Evolutionary conservation across 1,140 invertebrate species (phyloP).

Genomic region (Scaptomyza graminum): DNA sequence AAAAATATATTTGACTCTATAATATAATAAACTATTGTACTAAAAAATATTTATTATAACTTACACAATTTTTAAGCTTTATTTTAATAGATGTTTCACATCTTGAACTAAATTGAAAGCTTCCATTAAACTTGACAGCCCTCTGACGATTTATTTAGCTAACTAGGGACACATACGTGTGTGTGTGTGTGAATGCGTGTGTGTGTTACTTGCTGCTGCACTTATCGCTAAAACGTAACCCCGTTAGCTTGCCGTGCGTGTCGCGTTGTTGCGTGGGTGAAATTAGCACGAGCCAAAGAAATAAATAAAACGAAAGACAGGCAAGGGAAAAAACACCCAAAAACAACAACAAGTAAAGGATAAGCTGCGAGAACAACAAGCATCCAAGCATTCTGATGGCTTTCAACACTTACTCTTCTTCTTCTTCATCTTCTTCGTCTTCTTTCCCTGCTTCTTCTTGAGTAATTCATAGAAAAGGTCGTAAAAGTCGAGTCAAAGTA

Average conservation of each 20-base stretch:
- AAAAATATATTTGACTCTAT: too few species aligned
- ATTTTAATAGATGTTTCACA: too few species aligned
- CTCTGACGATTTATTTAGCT: constrained; percentile 26
- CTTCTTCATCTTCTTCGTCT: too few species aligned
- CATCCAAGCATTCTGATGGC: constrained; percentile 20
- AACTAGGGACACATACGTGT: background rate
- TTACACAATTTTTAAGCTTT: too few species aligned
- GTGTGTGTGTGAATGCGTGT: constrained; percentile 13
- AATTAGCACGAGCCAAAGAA: constrained; percentile 78
- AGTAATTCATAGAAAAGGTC: constrained; percentile 78
- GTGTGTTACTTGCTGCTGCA: constrained; percentile 32
- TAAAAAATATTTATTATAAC: too few species aligned
- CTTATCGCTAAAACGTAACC: constrained; percentile 28
- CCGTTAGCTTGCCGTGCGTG: constrained; percentile 45
- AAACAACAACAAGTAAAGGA: constrained; percentile 45
- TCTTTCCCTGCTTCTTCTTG: constrained; percentile 57
- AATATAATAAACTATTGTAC: too few species aligned
- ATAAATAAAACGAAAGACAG: constrained; percentile 73
- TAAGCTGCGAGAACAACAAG: constrained; percentile 47
- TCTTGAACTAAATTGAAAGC: background rate
- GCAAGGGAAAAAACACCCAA: constrained; percentile 6
- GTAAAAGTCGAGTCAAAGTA: constrained; percentile 82
- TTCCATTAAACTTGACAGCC: constrained; percentile 30
- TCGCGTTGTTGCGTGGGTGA: constrained; percentile 46
- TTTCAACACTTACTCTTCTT: background rate